Evolutionary conservation across 92 coral and sea anemone genomes (phyloP).

Genomic region (Epizoanthus scotinus): DNA sequence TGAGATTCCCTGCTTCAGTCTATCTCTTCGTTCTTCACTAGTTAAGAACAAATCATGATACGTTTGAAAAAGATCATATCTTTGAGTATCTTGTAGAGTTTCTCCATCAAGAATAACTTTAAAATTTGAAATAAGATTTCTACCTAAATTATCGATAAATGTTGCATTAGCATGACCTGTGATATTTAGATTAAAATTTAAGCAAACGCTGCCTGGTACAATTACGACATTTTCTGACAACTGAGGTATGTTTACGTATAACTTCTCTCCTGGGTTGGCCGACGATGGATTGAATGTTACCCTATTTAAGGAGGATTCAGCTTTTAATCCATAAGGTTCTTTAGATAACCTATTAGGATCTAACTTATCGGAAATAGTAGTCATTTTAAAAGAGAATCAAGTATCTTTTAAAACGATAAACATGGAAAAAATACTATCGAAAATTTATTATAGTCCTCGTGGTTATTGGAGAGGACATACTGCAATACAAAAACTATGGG

Average conservation of each 20-base stretch:
- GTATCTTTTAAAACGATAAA: too few species aligned
- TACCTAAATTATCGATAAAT: too few species aligned
- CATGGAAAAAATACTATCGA: too few species aligned
- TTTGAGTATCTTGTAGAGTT: constrained; percentile 13
- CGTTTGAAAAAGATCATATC: constrained; percentile 49
- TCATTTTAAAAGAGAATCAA: too few species aligned
- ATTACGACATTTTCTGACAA: constrained; percentile 38
- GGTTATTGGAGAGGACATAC: too few species aligned
- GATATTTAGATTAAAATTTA: constrained; percentile 15
- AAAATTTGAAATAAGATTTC: too few species aligned
- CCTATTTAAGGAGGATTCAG: constrained; percentile 22
- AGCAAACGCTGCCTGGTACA: neutral
- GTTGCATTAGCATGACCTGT: constrained; percentile 38
- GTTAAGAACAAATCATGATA: constrained; percentile 42
- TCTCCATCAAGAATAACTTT: too few species aligned
- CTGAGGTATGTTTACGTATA: constrained; percentile 47
- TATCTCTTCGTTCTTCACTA: constrained; percentile 10
- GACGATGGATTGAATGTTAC: constrained; percentile 37
- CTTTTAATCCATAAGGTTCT: too few species aligned
- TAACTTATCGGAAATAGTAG: too few species aligned
- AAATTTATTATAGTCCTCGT: too few species aligned
- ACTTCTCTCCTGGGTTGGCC: constrained; percentile 38
- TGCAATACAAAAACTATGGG: too few species aligned
- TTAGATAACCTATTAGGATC: too few species aligned
- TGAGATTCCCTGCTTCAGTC: constrained; percentile 30